A percentile compares a stretch with the other conserved stretches of the same genome.
Conservation (phyloP, 2,888 invertebrate species). For the Leucophora obtusa region DNA sequence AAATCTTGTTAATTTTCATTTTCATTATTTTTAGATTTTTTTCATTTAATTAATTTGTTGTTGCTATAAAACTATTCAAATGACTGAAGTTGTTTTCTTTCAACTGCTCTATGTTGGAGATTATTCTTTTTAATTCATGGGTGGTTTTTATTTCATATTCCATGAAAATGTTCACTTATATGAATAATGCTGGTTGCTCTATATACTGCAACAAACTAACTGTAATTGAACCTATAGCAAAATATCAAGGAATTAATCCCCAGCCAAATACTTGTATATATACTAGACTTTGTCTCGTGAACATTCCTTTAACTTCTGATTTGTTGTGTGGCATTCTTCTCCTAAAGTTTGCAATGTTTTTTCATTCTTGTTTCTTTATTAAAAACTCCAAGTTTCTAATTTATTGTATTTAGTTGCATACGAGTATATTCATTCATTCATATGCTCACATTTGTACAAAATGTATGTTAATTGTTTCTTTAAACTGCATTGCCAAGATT, state of each 20-base stretch:
- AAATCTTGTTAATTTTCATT: slow-evolving; percentile 35
- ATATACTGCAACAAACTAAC: neutral
- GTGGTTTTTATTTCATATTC: slow-evolving; percentile 43
- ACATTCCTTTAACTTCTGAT: neutral
- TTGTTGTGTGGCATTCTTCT: neutral
- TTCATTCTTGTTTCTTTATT: slow-evolving; percentile 25
- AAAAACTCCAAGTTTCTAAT: slow-evolving; percentile 31
- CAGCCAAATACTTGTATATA: neutral
- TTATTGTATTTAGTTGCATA: slow-evolving; percentile 31
- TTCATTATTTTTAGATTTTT: neutral
- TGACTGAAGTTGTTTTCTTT: slow-evolving; percentile 40
- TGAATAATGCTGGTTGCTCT: neutral
- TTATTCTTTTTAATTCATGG: slow-evolving; percentile 45
- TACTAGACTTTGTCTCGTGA: too few relatives aligned
- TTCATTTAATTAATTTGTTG: slow-evolving; percentile 36
- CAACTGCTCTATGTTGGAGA: slow-evolving; percentile 24
- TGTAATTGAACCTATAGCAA: neutral
- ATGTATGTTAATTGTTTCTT: slow-evolving; percentile 61
- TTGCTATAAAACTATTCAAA: slow-evolving; percentile 41
- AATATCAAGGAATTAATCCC: neutral
- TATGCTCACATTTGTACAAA: neutral
- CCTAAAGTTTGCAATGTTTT: neutral
- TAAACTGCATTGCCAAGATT: slow-evolving; percentile 64
- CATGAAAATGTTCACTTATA: neutral
- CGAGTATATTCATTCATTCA: slow-evolving; percentile 1